Evolutionary conservation across 2,888 invertebrate genomes (phyloP).

Genomic region (Gisinianus flammeolus): DNA sequence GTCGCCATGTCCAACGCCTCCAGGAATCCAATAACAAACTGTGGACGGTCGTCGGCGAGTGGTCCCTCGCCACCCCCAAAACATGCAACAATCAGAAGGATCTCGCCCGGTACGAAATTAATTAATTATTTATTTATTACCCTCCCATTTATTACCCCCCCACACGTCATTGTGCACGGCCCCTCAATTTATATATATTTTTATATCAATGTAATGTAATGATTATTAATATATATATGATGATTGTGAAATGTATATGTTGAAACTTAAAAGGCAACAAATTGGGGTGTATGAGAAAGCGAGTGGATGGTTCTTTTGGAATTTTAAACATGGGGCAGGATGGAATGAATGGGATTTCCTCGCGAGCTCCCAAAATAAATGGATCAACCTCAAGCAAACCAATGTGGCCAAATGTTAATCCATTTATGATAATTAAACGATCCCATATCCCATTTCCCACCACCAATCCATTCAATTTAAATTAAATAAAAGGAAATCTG

Average conservation of each 20-base stretch:
- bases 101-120: conserved; percentile 44
- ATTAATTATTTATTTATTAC: no score
- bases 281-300: conserved; percentile 44
- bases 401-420: not conserved
- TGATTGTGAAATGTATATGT: no score
- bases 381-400: conserved; percentile 11
- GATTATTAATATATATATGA: no score
- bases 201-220: no score
- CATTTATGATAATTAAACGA: not conserved
- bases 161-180: no score
- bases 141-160: no score
- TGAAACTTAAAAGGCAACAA: conserved; percentile 50
- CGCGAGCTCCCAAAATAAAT: conserved; percentile 1
- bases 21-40: conserved; percentile 43
- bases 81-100: conserved; percentile 43
- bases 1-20: conserved; percentile 17
- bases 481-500: no score
- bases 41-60: conserved; percentile 56
- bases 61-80: conserved; percentile 50
- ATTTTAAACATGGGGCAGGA: conserved; percentile 27
- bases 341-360: conserved; percentile 38
- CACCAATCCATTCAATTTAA: not conserved
- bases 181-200: no score
- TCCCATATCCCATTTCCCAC: not conserved
- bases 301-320: conserved; percentile 40